Base-by-base conservation (phyloP, 2,888 invertebrate species). In the Hesperia comma region DNA sequence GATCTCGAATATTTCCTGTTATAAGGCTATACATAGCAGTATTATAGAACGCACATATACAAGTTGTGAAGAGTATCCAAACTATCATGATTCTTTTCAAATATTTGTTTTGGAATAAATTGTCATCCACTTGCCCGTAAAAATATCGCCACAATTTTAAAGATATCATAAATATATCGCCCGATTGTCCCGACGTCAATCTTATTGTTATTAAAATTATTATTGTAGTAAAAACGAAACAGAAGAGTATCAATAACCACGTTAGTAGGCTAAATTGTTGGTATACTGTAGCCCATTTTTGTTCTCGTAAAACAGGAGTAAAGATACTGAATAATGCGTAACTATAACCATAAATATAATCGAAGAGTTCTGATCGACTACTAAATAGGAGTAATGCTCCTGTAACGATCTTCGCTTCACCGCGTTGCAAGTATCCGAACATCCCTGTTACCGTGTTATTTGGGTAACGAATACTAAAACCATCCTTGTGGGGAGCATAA, bases 61-160 rank as follows among this genome's bases (percentile, higher is more conserved):
- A 83, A 64, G 81, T 85, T 55, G 84, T 78, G 46, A 83, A 87
- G 77, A 80, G 77, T 64, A 84, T 73, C 86, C 86, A 87, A 61
- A 72, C 74, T 17, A 81, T 63, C 49, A 82, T 74, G 6, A 85
- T 68, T 1, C 68, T 61, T 70, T 77, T 78, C 21, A 83, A 70
- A 32, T 71, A 73, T 46, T 73, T 77, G n/a, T 78, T 71, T 61
- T 68, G 77, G 0, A 78, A 70, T 21, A 82, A 68, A 0, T 73
- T 77, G 33, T 70, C 68, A 54, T 78, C 76, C 2, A 78, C 74
- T 32, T 84, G 82, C 7, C 74, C 75, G 46, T 79, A 77, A 67
- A 82, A 78, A 63, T 80, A 83, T 21, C 81, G 84, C 78, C 79
- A 85, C 41, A 84, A 41, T 69, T 74, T 77, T 0, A 86, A 63